Percentiles rank a stretch among this genome's conserved stretches.
Evolutionary conservation across 2,113 vertebrate species (phyloP).

Genomic region (Nyctereutes procyonoides): DNA sequence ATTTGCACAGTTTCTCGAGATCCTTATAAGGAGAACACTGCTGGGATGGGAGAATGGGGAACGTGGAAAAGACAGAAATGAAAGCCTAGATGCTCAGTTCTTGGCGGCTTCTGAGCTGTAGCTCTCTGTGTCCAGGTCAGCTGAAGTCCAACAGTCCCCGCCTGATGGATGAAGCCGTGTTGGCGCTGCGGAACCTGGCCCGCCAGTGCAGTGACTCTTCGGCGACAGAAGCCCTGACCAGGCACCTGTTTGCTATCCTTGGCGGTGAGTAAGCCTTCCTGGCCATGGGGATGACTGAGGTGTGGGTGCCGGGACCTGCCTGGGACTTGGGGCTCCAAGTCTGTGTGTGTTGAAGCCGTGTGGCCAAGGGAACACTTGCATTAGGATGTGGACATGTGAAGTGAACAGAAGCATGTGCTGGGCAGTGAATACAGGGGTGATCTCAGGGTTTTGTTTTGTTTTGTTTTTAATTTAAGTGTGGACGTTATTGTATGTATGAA

Average conservation of each 20-base stretch:
- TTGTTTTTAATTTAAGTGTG: not conserved
- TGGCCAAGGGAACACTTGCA: not conserved
- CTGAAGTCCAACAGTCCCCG: constrained; percentile 96
- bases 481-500: not conserved
- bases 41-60: not conserved
- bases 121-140: constrained; percentile 88
- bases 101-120: not conserved
- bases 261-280: constrained; percentile 88
- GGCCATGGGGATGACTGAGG: not conserved
- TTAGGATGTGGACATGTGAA: not conserved
- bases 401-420: not conserved
- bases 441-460: not conserved
- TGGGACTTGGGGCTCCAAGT: not conserved
- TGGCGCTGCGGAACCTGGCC: constrained; percentile 94
- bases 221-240: constrained; percentile 91
- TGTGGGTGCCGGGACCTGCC: not conserved
- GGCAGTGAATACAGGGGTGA: not conserved
- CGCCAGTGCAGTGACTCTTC: constrained; percentile 95
- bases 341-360: not conserved
- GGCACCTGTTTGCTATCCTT: constrained; percentile 95
- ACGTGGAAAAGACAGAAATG: not conserved
- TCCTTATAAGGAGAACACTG: not conserved
- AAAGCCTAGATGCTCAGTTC: not conserved
- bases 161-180: constrained; percentile 95
- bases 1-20: not conserved